A percentile compares a stretch with the other conserved stretches of the same genome.
Conservation (phyloP, 1,140 invertebrate genomes). For the Cotesia vestalis region DNA sequence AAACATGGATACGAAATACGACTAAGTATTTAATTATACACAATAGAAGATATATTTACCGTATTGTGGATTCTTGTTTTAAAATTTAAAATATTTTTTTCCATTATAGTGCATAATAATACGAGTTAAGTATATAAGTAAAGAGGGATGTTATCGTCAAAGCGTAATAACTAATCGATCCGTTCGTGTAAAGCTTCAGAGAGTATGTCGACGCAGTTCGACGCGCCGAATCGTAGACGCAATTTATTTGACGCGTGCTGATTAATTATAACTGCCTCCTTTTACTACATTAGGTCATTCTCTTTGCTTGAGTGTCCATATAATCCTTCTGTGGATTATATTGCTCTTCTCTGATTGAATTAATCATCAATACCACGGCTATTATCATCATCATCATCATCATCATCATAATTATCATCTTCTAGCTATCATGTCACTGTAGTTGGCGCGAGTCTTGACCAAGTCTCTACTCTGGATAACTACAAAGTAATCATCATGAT, state of each 20-base stretch:
- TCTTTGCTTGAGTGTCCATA: background rate
- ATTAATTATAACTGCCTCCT: background rate
- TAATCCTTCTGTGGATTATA: background rate
- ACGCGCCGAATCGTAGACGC: constrained; percentile 25
- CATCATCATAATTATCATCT: too few species aligned
- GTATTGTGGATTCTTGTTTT: background rate
- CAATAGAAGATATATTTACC: too few species aligned
- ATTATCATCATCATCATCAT: too few species aligned
- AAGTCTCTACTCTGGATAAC: too few species aligned
- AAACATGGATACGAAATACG: too few species aligned
- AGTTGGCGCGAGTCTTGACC: too few species aligned
- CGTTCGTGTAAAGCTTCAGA: background rate
- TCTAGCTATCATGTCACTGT: too few species aligned
- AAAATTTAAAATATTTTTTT: background rate
- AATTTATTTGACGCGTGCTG: constrained; percentile 13
- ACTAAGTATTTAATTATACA: too few species aligned
- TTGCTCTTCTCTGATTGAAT: background rate
- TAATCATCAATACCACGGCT: too few species aligned
- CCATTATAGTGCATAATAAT: background rate
- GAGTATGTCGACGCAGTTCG: constrained; percentile 7
- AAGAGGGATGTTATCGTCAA: constrained; percentile 20
- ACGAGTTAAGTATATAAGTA: background rate
- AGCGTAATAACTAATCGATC: constrained; percentile 19
- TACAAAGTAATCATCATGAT: too few species aligned
- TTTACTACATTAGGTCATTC: background rate